Evolutionary conservation across 30 jellyfish, hydroid and myxozoan genomes (phyloP).

Genomic region (Sanderia malayensis): DNA sequence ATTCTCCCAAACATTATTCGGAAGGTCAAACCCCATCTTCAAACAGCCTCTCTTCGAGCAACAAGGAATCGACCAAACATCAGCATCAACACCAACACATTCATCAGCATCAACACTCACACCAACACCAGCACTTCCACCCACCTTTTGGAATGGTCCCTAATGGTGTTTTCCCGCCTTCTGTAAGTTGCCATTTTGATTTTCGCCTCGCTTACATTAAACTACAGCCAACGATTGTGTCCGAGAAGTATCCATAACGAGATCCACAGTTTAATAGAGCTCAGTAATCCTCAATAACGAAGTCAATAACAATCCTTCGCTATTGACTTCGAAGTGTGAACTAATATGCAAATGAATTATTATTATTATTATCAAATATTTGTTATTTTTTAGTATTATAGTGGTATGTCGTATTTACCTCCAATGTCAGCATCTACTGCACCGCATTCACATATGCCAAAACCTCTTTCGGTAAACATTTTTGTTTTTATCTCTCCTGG

Average conservation of each 20-base stretch:
- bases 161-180: conserved; percentile 39
- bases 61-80: conserved; percentile 47
- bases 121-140: conserved; percentile 81
- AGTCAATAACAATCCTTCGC: too few species aligned
- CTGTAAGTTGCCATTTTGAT: conserved; percentile 41
- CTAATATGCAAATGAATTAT: too few species aligned
- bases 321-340: too few species aligned
- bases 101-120: conserved; percentile 77
- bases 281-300: too few species aligned
- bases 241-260: too few species aligned
- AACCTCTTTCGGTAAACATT: conserved; percentile 46
- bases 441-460: conserved; percentile 48
- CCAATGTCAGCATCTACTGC: conserved; percentile 44
- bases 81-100: conserved; percentile 75
- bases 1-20: conserved; percentile 44
- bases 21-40: conserved; percentile 65
- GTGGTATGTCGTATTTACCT: conserved; percentile 60
- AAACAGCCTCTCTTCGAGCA: conserved; percentile 41
- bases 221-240: too few species aligned
- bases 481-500: too few species aligned
- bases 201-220: too few species aligned
- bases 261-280: too few species aligned
- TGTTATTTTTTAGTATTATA: conserved; percentile 45
- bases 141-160: conserved; percentile 72
- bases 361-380: too few species aligned